Percentiles rank a stretch among this genome's conserved stretches.
Evolutionary conservation across 1,140 invertebrate genomes (phyloP).

Genomic region (Trichogramma pretiosum): DNA sequence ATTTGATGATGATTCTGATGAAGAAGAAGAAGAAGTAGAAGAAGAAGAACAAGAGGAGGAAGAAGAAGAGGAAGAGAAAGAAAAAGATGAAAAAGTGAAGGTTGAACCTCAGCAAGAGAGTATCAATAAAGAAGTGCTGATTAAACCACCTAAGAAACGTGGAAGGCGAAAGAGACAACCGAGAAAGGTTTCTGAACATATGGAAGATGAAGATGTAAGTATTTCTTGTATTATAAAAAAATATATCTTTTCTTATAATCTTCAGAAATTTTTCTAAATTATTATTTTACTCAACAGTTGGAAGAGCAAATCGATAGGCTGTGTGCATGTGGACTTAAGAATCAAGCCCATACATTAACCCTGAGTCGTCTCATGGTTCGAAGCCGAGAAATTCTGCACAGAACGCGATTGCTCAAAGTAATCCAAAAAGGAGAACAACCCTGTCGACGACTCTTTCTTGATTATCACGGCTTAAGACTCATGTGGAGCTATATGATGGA

Average conservation of each 20-base stretch:
- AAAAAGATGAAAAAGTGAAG: constrained; percentile 34
- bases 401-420: constrained; percentile 60
- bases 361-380: constrained; percentile 86
- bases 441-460: constrained; percentile 80
- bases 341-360: constrained; percentile 77
- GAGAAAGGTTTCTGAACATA: constrained; percentile 43
- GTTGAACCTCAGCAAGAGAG: constrained; percentile 43
- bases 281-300: too few species aligned
- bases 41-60: constrained; percentile 31
- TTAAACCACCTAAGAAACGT: constrained; percentile 28
- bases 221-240: constrained; percentile 1
- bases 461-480: constrained; percentile 86
- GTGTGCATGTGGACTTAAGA: constrained; percentile 67
- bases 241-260: background rate
- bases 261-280: too few species aligned
- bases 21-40: constrained; percentile 54
- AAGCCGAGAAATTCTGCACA: constrained; percentile 68
- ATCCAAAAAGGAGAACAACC: constrained; percentile 65
- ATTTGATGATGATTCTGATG: constrained; percentile 40
- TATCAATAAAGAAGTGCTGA: constrained; percentile 34
- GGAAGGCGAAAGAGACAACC: constrained; percentile 34
- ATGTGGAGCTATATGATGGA: constrained; percentile 88
- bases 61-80: constrained; percentile 31
- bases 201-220: constrained; percentile 64
- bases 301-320: constrained; percentile 72